Percentiles rank a stretch among this genome's conserved stretches.
These are phyloP conservation scores for Platycheirus rosarum DNA, from an alignment of 2,888 invertebrate genomes.

Conservation along the genomic window DNA sequence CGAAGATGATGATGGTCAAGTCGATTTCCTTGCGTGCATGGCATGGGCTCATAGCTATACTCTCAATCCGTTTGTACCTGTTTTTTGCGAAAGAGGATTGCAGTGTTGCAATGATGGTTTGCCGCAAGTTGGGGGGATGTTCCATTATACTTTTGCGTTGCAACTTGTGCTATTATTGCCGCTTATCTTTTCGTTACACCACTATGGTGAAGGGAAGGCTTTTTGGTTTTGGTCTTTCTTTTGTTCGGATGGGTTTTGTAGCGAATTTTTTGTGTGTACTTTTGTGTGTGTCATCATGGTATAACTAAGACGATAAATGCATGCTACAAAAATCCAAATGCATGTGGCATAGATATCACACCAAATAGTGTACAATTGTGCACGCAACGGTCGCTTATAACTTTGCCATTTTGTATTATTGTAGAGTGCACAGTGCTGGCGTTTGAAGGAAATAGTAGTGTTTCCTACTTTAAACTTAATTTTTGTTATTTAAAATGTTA, in stretches of 20 bases:
- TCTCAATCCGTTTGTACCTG: slow-evolving; percentile 51
- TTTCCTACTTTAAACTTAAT: no score
- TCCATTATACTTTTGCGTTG: slow-evolving; percentile 56
- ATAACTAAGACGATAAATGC: slow-evolving; percentile 35
- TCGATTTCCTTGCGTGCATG: slow-evolving; percentile 37
- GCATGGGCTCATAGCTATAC: slow-evolving; percentile 23
- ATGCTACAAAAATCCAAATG: slow-evolving; percentile 35
- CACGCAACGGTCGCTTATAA: slow-evolving; percentile 27
- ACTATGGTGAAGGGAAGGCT: slow-evolving; percentile 31
- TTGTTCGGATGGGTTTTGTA: slow-evolving; percentile 57
- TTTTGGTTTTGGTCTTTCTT: slow-evolving; percentile 49
- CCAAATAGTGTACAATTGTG: no score
- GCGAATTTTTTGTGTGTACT: slow-evolving; percentile 42
- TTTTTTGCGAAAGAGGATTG: slow-evolving; percentile 42
- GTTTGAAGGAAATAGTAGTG: neutral
- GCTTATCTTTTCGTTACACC: slow-evolving; percentile 45
- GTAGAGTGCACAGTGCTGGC: neutral
- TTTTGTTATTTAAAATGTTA: no score
- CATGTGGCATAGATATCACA: slow-evolving; percentile 59
- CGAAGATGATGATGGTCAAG: slow-evolving; percentile 30
- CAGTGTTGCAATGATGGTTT: slow-evolving; percentile 14
- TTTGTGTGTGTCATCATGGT: slow-evolving; percentile 13
- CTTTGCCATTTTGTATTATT: neutral
- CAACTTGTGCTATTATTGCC: slow-evolving; percentile 54
- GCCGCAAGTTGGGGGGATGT: slow-evolving; percentile 31